Conservation (phyloP, 2,113 vertebrate genomes). For the Sebastes schlegelii region DNA sequence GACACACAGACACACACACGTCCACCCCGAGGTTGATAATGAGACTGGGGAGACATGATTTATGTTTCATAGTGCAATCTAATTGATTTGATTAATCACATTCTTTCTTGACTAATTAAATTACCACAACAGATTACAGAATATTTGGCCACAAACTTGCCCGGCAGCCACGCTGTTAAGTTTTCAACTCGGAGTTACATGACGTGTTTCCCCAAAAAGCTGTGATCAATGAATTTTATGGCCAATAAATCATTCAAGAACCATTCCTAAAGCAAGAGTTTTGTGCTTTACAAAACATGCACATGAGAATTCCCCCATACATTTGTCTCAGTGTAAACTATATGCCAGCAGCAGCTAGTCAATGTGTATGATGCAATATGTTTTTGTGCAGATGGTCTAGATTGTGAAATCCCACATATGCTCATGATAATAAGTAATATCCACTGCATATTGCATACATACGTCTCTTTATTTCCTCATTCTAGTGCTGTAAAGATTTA, state of each 20-base stretch:
- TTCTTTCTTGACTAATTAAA: slow-evolving; percentile 81
- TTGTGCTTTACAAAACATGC: slow-evolving; percentile 26
- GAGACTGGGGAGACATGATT: slow-evolving; percentile 74
- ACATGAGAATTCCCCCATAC: slow-evolving; percentile 9
- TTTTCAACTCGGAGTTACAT: slow-evolving; percentile 54
- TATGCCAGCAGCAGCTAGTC: slow-evolving; percentile 11
- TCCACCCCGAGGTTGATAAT: slow-evolving; percentile 70
- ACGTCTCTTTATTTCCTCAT: background rate
- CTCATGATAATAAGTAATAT: slow-evolving; percentile 26
- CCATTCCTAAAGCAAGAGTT: slow-evolving; percentile 24
- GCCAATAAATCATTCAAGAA: slow-evolving; percentile 57
- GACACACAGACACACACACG: slow-evolving; percentile 23
- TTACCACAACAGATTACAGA: slow-evolving; percentile 79
- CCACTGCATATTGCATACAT: background rate
- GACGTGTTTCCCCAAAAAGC: slow-evolving; percentile 40
- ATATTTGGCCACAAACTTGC: slow-evolving; percentile 69
- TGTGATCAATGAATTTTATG: slow-evolving; percentile 67
- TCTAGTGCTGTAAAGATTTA: background rate
- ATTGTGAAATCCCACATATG: slow-evolving; percentile 48
- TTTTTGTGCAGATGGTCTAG: slow-evolving; percentile 27
- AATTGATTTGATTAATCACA: slow-evolving; percentile 82
- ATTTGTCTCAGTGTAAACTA: slow-evolving; percentile 28
- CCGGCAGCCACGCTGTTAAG: slow-evolving; percentile 53
- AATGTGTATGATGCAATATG: slow-evolving; percentile 29
- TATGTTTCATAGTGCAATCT: slow-evolving; percentile 76